Base-by-base conservation (phyloP, 2,888 invertebrate genomes). In the Phyto melanocephala region DNA sequence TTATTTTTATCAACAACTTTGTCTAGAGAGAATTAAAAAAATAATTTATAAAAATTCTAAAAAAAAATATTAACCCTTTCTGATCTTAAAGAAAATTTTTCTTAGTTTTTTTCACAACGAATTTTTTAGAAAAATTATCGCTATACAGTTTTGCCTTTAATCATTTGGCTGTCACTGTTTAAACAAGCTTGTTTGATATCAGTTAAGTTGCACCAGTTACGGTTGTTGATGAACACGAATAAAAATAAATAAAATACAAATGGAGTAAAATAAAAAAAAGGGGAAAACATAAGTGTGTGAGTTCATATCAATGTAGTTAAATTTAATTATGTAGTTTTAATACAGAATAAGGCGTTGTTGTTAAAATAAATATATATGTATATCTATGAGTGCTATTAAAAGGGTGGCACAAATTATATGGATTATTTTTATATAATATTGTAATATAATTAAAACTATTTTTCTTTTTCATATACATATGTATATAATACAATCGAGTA, bases 261-360 rank as follows among this genome's bases (percentile, higher is more conserved):
- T 15, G 5, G 15, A 47, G 7, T 17, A 37, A 65, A 35, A 24
- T 37, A 65, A 65, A 62, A 24, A 24, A 22, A 33, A 37, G 6
- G 33, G n/a, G 22, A 11, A 72, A 40, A 50, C 15, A 8, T 37
- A 22, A 11, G 37, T 13, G 22, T 45, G n/a, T 20, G 50, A 17
- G 24, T 22, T 28, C 4, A 28, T 54, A 7, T 15, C 15, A 22
- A 20, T 33, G 33, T 54, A 13, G 20, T 20, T 15, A 58, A 58
- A 78, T 65, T 72, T 58, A 72, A 71, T 71, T 78, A 65, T 71
- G 37, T 45, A 56, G 37, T 65, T 71, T 71, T 22, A 70, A 56
- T 37, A 63, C 47, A 63, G 70, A 24, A 77, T 24, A 71, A 56
- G 24, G 45, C 54, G 40, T 63, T 56, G 54, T 62, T 71, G 40